A percentile compares a stretch with the other conserved stretches of the same genome.
Conservation (phyloP, 2,797 vertebrate genomes). For the Threskiornis aethiopicus region DNA sequence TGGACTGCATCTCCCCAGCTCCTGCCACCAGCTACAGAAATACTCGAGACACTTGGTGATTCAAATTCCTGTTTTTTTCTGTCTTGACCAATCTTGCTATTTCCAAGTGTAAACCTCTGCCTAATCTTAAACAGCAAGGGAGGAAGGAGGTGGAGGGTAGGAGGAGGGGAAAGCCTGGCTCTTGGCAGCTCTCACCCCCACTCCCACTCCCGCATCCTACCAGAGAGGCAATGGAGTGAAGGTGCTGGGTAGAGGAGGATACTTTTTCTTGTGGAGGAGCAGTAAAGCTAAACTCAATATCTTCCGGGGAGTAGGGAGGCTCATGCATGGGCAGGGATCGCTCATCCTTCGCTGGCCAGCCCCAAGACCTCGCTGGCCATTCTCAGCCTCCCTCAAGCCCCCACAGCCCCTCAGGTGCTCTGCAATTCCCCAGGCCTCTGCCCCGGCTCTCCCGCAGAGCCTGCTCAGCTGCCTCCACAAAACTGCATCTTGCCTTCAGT, state of each 20-base stretch:
- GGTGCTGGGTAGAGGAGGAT: fast-evolving
- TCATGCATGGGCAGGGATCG: fast-evolving
- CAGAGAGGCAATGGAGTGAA: fast-evolving
- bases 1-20: neutral
- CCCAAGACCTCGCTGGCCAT: fast-evolving
- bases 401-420: neutral
- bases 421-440: neutral
- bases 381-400: neutral
- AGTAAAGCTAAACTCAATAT: neutral
- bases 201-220: too few relatives aligned
- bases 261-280: neutral
- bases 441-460: neutral
- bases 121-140: neutral
- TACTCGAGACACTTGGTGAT: neutral
- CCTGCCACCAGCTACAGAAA: neutral
- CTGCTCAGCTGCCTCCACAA: neutral
- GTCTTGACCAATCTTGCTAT: neutral
- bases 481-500: neutral
- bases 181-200: fast-evolving
- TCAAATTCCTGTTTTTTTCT: neutral
- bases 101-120: neutral
- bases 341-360: neutral
- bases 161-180: neutral
- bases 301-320: neutral
- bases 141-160: neutral